These are phyloP conservation scores for Manduca sexta DNA, from an alignment of 1,140 invertebrate genomes.

Conservation along the genomic window DNA sequence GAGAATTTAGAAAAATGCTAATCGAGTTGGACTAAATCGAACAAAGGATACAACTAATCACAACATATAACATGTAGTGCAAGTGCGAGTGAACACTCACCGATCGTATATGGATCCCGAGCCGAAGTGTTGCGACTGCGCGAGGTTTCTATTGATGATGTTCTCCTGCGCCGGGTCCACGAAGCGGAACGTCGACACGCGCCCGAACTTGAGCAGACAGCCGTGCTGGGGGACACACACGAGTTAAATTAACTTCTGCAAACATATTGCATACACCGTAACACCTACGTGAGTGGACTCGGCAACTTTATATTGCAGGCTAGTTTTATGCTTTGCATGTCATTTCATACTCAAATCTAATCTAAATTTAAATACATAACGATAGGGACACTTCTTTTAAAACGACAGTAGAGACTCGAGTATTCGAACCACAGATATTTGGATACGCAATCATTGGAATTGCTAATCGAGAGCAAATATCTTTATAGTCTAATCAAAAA, in stretches of 20 bases:
- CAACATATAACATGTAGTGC: constrained; percentile 27
- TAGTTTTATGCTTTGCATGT: no score
- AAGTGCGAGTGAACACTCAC: constrained; percentile 50
- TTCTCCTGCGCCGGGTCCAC: constrained; percentile 92
- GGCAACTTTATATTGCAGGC: no score
- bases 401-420: no score
- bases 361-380: no score
- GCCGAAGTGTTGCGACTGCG: constrained; percentile 80
- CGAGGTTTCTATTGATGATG: constrained; percentile 77
- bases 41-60: constrained; percentile 29
- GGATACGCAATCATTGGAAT: no score
- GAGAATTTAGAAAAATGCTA: constrained; percentile 4
- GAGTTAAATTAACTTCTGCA: constrained; percentile 4
- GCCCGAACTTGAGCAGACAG: constrained; percentile 90
- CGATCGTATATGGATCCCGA: constrained; percentile 86
- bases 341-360: no score
- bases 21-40: constrained; percentile 12
- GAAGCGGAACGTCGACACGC: constrained; percentile 94
- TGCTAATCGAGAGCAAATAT: no score
- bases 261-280: no score
- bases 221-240: constrained; percentile 78
- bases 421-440: no score
- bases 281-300: no score
- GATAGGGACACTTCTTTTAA: no score
- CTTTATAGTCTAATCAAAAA: no score